Evolutionary conservation across 2,888 invertebrate genomes (phyloP), one percentile per base, ranked within the genome.

Genomic region (Drosophila buzzatii): DNA sequence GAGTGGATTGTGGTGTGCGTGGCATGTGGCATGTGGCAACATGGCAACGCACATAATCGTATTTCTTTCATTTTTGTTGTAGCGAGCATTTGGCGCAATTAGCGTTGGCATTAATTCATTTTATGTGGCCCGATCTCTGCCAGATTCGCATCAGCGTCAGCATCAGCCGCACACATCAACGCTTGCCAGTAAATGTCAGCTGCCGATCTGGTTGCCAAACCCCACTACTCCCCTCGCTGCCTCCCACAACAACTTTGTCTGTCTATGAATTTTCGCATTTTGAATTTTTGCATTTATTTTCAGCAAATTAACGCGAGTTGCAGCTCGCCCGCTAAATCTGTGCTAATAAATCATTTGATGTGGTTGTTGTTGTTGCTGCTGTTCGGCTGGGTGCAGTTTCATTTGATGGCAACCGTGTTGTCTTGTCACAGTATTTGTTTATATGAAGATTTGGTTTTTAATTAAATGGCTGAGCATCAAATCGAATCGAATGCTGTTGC

Each of bases 331-430:
- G 42, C 61, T 39, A 76, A 81, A 81, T 81, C 75, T 81, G 75
- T 77, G 89, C 88, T 81, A 90, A 86, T 86, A 90, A 86, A 86
- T 86, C 90, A 86, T 89, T 86, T 87, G 90, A 87, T 85, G 89
- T 81, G 66, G 70, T 49, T 68, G 71, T 14, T 52, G 51, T 41
- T 45, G 45, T 45, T 45, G 51, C 18, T 45, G 45, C 23, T 45
- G 12, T 35, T 55, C 27, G 53, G 53, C 56, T 57, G 60, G 69
- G 39, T 51, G 71, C 68, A 73, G 61, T 61, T 57, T 67, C 68
- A 73, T 73, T 73, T 73, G 70, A 70, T 70, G 70, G 52, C 74
- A 67, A 64, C 47, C 65, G 62, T 63, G 59, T 73, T 56, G 78
- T 51, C 75, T 69, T 80, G 81, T 85, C 90, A 72, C 73, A 68